Base-by-base conservation (phyloP, 2,797 vertebrate genomes). In the Clarias laeviceps region DNA sequence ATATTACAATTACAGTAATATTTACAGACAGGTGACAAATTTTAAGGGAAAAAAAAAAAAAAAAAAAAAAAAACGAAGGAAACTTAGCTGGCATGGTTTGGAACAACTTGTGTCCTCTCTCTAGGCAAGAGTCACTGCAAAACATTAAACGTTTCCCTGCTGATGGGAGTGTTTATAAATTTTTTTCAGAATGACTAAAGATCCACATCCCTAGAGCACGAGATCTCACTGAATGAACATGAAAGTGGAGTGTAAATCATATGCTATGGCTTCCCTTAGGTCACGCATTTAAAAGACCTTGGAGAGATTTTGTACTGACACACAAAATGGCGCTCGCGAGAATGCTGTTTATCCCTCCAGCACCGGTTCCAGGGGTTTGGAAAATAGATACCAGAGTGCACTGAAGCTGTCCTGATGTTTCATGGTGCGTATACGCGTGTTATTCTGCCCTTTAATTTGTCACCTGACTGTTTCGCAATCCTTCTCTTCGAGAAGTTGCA, bases 1-100 rank as follows among this genome's bases (percentile, higher is more conserved):
- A 14, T 14, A 76, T 57, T 57, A 72, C 22, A 70, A 80, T 14
- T 68, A 20, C 5, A 56, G 74, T 59, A 59, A 27, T 80, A 27
- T 80, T 29, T 22, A 54, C 61, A 80, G 62, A 66, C 37, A 66
- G 40, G n/a, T 66, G 62, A 54, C 62, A 80, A 80, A 66, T 80
- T 50, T 11, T 1, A 66, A 27, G 40, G 50, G 1, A 14, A 74
- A 45, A 72, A 24, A 62, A 54, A 66, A 37, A 29, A n/a, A n/a
- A n/a, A n/a, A n/a, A n/a, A n/a, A n/a, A n/a, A n/a, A n/a, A n/a
- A n/a, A n/a, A n/a, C n/a, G n/a, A n/a, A 29, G 4, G 14, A 12
- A 14, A 45, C 18, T 79, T 40, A 32, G 27, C 27, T 77, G 45
- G 70, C 14, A 73, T n/a, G 61, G 8, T 64, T 61, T 54, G 12